Evolutionary conservation across 2,888 invertebrate species (phyloP).

Genomic region (Eupsilia transversa): DNA sequence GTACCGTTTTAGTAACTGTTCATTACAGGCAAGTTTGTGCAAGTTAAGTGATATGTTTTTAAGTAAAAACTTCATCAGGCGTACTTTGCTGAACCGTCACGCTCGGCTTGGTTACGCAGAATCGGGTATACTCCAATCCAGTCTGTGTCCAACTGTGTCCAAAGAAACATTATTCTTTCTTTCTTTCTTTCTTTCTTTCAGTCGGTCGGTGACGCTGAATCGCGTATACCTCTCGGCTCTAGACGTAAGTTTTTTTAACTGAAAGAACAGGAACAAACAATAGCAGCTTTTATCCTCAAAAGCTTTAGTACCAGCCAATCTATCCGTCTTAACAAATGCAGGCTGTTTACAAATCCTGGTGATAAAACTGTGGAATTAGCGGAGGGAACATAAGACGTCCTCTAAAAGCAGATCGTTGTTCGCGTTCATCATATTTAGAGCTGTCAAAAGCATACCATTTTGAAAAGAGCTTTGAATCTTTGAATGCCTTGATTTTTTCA

Average conservation of each 20-base stretch:
- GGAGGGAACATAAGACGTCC: constrained; percentile 2
- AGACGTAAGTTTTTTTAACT: neutral
- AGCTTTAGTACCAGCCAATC: neutral
- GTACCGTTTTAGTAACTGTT: neutral
- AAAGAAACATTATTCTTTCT: too few species aligned
- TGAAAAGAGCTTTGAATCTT: constrained; percentile 10
- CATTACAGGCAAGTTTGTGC: neutral
- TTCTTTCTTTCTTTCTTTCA: too few species aligned
- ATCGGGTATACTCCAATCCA: too few species aligned
- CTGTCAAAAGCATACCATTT: constrained; percentile 47
- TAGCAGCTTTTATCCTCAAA: neutral
- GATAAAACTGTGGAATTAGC: constrained; percentile 50
- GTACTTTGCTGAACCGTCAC: too few species aligned
- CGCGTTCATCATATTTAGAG: constrained; percentile 49
- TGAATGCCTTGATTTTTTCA: constrained; percentile 18
- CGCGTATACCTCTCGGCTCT: too few species aligned
- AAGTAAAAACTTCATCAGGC: too few species aligned
- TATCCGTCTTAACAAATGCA: constrained; percentile 10
- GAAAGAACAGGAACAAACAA: neutral
- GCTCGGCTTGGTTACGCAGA: too few species aligned
- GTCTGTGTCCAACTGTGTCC: too few species aligned
- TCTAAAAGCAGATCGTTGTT: constrained; percentile 40
- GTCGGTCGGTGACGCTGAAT: too few species aligned
- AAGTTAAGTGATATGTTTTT: neutral
- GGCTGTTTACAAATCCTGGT: constrained; percentile 25